phyloP scores from a whole-genome alignment of 2,113 vertebrate genomes.

The Antechinus stuartii region DNA sequence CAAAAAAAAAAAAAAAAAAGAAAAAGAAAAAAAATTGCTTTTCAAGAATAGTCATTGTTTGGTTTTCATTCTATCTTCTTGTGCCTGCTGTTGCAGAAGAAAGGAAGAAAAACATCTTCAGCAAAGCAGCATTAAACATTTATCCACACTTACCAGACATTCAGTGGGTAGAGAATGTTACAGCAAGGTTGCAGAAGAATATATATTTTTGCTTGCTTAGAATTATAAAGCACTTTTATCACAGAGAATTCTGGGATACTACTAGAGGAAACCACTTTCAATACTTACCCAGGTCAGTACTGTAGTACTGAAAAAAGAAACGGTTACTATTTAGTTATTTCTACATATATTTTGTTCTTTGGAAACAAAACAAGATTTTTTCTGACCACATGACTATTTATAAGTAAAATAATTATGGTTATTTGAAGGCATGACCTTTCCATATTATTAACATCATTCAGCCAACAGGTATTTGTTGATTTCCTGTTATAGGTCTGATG shows the following conservation, averaged over 20 bases:
- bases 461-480: not conserved
- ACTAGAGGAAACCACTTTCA: not conserved
- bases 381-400: not conserved
- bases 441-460: not conserved
- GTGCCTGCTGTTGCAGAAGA: slow-evolving; percentile 21
- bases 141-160: not conserved
- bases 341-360: not conserved
- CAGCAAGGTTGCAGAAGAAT: not conserved
- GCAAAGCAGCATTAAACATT: not conserved
- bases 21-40: not conserved
- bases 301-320: not conserved
- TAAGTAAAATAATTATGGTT: not conserved
- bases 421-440: not conserved
- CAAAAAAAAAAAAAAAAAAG: not conserved
- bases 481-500: not conserved
- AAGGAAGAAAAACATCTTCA: slow-evolving; percentile 42
- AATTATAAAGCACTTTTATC: not conserved
- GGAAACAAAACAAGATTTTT: not conserved
- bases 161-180: not conserved
- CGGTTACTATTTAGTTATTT: not conserved
- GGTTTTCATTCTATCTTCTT: not conserved
- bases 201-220: not conserved
- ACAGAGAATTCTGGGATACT: not conserved
- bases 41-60: not conserved
- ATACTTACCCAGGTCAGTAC: not conserved